phyloP scores from a whole-genome alignment of 2,113 vertebrate genomes.

The Burhinus bistriatus region DNA sequence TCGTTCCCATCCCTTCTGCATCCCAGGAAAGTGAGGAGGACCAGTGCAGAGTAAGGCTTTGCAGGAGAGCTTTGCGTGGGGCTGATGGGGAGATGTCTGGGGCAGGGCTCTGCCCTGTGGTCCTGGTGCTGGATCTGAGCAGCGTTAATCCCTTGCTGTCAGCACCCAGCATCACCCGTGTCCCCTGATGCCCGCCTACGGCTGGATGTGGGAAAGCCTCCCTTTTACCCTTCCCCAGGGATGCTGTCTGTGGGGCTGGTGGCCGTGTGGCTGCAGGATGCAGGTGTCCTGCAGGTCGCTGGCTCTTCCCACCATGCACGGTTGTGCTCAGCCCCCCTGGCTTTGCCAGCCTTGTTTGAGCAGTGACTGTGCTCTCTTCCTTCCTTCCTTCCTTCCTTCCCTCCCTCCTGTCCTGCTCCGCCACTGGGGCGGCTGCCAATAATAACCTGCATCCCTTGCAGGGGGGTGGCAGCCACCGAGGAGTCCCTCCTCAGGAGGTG shows the following conservation, averaged over 20 bases:
- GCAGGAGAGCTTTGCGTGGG: neutral
- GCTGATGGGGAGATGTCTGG: neutral
- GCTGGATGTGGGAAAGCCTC: neutral
- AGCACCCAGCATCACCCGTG: neutral
- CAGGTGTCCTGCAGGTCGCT: neutral
- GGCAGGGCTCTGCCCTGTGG: neutral
- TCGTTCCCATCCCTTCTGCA: neutral
- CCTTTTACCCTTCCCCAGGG: neutral
- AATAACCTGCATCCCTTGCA: neutral
- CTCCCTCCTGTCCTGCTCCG: neutral
- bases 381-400: neutral
- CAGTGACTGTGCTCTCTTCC: neutral
- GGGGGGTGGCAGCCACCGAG: neutral
- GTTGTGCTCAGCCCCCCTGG: accelerated
- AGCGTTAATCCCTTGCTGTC: neutral
- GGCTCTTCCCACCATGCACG: neutral
- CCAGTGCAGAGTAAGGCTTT: neutral
- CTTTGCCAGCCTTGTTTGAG: neutral
- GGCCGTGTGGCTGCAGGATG: neutral
- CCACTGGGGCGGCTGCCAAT: neutral
- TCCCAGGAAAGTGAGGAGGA: neutral
- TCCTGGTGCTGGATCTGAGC: accelerated
- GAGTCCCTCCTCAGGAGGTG: neutral
- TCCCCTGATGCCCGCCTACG: neutral
- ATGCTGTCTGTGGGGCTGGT: neutral